A percentile compares a stretch with the other conserved stretches of the same genome.
phyloP scores from a whole-genome alignment of 1,140 invertebrate species.

The Phocides pigmalion region DNA sequence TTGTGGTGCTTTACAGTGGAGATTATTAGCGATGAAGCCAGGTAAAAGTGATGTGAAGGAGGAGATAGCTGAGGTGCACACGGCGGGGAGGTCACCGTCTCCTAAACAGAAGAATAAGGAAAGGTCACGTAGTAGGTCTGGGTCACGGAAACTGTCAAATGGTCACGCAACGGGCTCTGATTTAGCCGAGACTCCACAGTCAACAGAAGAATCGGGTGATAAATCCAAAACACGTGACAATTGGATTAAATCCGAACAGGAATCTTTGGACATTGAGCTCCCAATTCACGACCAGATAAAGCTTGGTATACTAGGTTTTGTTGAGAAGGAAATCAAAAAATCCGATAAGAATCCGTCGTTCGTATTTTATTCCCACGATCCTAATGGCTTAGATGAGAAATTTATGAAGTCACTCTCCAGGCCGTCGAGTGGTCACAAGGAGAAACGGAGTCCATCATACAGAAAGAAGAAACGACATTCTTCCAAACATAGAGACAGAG shows the following conservation, averaged over 20 bases:
- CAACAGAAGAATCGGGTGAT: constrained; percentile 44
- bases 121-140: constrained; percentile 58
- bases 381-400: constrained; percentile 78
- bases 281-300: constrained; percentile 84
- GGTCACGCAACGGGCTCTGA: constrained; percentile 58
- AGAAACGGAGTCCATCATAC: constrained; percentile 79
- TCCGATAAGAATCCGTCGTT: constrained; percentile 80
- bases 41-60: constrained; percentile 72
- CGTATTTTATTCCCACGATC: constrained; percentile 80
- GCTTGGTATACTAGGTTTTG: constrained; percentile 84
- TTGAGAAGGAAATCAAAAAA: constrained; percentile 85
- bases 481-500: constrained; percentile 74
- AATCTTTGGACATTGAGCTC: constrained; percentile 84
- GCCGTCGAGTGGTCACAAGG: constrained; percentile 77
- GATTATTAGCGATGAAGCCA: constrained; percentile 64
- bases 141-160: constrained; percentile 71
- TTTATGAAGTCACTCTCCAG: constrained; percentile 73
- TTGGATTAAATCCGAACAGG: constrained; percentile 80
- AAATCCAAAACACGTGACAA: constrained; percentile 65
- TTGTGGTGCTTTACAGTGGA: constrained; percentile 23
- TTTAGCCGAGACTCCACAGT: constrained; percentile 28
- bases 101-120: constrained; percentile 64
- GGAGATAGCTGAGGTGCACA: constrained; percentile 74
- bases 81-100: constrained; percentile 66
- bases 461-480: constrained; percentile 81